A percentile compares a stretch with the other conserved stretches of the same genome.
These are phyloP conservation scores for Stichodactyla helianthus DNA, from an alignment of 64 coral and sea anemone species.

Conservation along the genomic window DNA sequence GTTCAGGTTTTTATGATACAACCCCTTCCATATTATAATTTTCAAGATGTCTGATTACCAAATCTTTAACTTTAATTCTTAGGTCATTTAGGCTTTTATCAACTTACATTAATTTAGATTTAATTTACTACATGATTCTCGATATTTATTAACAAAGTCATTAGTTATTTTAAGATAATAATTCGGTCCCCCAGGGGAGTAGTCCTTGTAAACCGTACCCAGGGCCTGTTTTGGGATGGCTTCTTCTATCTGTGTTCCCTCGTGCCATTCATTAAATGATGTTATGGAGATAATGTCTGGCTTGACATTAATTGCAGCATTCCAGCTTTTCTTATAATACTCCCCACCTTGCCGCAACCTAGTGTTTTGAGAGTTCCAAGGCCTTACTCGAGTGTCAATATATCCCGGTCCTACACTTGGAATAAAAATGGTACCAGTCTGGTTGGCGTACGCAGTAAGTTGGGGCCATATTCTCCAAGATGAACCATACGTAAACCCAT, in stretches of 20 bases:
- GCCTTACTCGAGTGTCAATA: conserved; percentile 83
- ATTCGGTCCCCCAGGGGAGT: conserved; percentile 66
- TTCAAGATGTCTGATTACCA: too few relatives aligned
- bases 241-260: conserved; percentile 96
- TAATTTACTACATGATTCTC: not conserved
- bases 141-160: not conserved
- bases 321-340: conserved; percentile 92
- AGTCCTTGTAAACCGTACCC: conserved; percentile 78
- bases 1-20: too few relatives aligned
- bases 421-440: conserved; percentile 87
- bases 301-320: conserved; percentile 67
- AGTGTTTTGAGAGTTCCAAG: conserved; percentile 82
- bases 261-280: conserved; percentile 99
- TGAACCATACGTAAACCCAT: conserved; percentile 89
- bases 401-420: conserved; percentile 96
- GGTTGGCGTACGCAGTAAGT: conserved; percentile 59
- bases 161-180: conserved; percentile 78
- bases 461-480: conserved; percentile 80
- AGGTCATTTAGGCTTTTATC: too few relatives aligned
- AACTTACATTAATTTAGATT: not conserved
- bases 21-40: too few relatives aligned
- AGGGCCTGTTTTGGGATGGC: conserved; percentile 64
- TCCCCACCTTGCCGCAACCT: conserved; percentile 69
- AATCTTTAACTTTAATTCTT: too few relatives aligned
- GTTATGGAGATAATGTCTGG: conserved; percentile 81